phyloP scores from a whole-genome alignment of 2,113 vertebrate genomes.

The Laticauda laticaudata region DNA sequence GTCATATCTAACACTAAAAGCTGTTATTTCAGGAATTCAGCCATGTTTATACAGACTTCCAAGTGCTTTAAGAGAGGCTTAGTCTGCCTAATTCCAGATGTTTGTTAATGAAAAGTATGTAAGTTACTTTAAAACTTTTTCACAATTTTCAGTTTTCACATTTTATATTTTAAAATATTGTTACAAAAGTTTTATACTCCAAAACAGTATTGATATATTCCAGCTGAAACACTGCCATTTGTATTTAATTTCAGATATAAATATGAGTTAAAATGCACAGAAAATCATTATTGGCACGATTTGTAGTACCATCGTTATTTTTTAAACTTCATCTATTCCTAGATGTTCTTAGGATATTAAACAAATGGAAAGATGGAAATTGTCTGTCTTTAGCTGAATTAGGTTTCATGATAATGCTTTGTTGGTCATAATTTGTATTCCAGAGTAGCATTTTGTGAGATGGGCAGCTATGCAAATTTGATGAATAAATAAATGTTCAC shows the following conservation, averaged over 20 bases:
- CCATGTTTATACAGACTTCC: background rate
- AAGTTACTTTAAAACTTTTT: background rate
- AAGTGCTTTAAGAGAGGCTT: background rate
- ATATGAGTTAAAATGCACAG: background rate
- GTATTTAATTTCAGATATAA: background rate
- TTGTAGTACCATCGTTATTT: background rate
- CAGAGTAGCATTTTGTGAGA: background rate
- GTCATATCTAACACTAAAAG: background rate
- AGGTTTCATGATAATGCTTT: background rate
- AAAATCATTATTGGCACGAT: background rate
- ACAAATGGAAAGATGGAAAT: conserved; percentile 1
- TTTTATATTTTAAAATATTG: background rate
- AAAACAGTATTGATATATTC: background rate
- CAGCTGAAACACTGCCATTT: background rate
- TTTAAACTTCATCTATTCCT: background rate
- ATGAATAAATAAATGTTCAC: background rate
- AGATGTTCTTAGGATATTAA: background rate
- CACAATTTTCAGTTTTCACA: background rate
- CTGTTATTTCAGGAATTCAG: background rate
- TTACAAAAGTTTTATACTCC: background rate
- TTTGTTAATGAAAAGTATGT: background rate
- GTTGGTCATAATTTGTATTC: background rate
- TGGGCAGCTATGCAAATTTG: background rate
- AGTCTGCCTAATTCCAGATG: background rate
- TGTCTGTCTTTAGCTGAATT: conserved; percentile 3